Base-by-base conservation (phyloP, 1,140 invertebrate species). In the Archegozetes longisetosus region DNA sequence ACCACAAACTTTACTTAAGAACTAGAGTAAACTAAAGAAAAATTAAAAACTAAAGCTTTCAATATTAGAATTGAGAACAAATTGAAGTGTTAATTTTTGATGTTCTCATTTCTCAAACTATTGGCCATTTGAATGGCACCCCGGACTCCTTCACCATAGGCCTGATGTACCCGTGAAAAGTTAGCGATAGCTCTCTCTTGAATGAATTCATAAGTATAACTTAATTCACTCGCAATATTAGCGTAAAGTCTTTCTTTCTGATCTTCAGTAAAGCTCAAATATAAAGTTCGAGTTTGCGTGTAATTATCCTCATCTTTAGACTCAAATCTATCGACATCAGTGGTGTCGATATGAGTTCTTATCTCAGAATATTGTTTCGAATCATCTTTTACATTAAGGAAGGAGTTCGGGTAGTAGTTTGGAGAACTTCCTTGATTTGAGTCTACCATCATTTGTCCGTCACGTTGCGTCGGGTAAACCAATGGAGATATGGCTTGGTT, bases 351-450 rank as follows among this genome's bases (percentile, higher is more conserved):
- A 23, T 58, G 55, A 32, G 27, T 29, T 17, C 53, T 13, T 28
- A 40, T 26, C 22, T 64, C 59, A 47, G 63, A 63, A 14, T 22
- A 59, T 23, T 55, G 49, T 66, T 63, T 13, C 3, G 22, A 1
- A 32, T 62, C 54, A 29, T 62, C 40, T 13, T 55, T 49, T 3
- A 66, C 61, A 3, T 61, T 24, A 48, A 69, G 63, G 73, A 96
- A 98, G 61, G 89, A 94, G 72, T 97, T 97, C 0, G 94, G 94
- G 75, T 82, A 93, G 70, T 96, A 97, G 73, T 95, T 95, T 1
- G 93, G 93, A 14, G 84, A 83, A 40, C 84, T 85, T 48, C 66
- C 64, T 63, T 75, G 73, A 63, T 74, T 75, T 24, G 68, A 60
- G 54, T 60, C 60, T 9, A 71, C 70, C 13, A 75, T 72, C 76